These are phyloP conservation scores for Axinella damicornis DNA, from an alignment of 37 sponge, comb jelly and placozoan species.

Conservation along the genomic window DNA sequence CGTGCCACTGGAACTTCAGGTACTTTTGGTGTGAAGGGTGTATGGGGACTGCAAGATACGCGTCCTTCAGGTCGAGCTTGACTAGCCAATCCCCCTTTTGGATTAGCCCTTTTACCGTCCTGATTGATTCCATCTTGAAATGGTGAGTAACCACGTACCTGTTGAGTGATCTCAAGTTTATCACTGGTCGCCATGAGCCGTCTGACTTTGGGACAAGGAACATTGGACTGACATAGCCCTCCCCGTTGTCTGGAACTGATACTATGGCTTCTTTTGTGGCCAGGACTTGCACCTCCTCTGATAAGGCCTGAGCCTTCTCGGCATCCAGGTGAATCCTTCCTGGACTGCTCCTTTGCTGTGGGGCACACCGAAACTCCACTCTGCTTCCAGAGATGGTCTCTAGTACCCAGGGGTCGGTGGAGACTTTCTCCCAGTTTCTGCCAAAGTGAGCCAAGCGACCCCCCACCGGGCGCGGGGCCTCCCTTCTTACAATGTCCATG, in stretches of 20 bases:
- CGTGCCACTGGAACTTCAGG: too few relatives aligned
- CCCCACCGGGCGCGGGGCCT: neutral
- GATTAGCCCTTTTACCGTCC: too few relatives aligned
- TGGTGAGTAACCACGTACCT: too few relatives aligned
- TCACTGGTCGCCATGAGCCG: conserved; percentile 34
- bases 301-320: neutral
- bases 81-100: too few relatives aligned
- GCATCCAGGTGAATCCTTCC: neutral
- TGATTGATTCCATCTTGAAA: too few relatives aligned
- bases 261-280: neutral
- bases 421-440: neutral
- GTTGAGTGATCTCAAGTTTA: too few relatives aligned
- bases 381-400: too few relatives aligned
- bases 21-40: too few relatives aligned
- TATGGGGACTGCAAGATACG: too few relatives aligned
- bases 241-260: neutral
- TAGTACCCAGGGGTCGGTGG: conserved; percentile 18
- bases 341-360: neutral
- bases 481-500: neutral
- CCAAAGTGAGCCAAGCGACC: neutral
- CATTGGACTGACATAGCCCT: conserved; percentile 19
- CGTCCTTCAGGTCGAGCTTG: too few relatives aligned
- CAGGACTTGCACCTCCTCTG: neutral
- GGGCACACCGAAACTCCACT: neutral
- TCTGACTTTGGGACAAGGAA: conserved; percentile 46